Base-by-base conservation (phyloP, 2,888 invertebrate species). In the Tethea ocularis region DNA sequence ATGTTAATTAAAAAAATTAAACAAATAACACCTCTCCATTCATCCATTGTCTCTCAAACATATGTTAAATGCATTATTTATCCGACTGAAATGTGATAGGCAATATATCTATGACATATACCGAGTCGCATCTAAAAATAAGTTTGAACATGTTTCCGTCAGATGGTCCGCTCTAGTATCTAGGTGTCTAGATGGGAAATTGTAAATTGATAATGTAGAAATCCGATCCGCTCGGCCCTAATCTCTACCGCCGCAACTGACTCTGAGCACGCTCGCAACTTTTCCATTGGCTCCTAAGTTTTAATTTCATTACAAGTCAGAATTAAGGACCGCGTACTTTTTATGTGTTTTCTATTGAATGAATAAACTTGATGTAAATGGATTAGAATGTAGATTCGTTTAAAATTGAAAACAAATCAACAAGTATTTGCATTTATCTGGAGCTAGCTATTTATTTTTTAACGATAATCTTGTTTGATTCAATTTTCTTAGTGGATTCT, bases 301-400 rank as follows among this genome's bases (percentile, higher is more conserved):
- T 86, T 84, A 86, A 87, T 85, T 87, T 83, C 74, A 83, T 88
- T 87, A 77, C 75, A 67, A 77, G 74, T 74, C 73, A 70, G 76
- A 75, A 80, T 78, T 79, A 82, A 78, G 70, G 71, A 69, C 53
- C 33, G 63, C 72, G 72, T 71, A 74, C 77, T 79, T 79, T 78
- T 74, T 74, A 74, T 75, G 69, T 74, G 74, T 78, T 81, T 74
- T 77, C 77, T 77, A 75, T 77, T 66, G 73, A 78, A 77, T 75
- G 72, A 80, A 78, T 77, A 78, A 54, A 82, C 74, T 81, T 76
- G 68, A 74, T 66, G 73, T 76, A 78, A 82, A 78, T 70, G 77
- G 74, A 79, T 82, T 78, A 76, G 75, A 77, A 76, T 74, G 68
- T 68, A 70, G 68, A 78, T 70, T 58, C 58, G 62, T 36, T 36